Evolutionary conservation across 2,113 vertebrate species (phyloP), one percentile per base, ranked within the genome.

Genomic region (Chlamydotis undulata): DNA sequence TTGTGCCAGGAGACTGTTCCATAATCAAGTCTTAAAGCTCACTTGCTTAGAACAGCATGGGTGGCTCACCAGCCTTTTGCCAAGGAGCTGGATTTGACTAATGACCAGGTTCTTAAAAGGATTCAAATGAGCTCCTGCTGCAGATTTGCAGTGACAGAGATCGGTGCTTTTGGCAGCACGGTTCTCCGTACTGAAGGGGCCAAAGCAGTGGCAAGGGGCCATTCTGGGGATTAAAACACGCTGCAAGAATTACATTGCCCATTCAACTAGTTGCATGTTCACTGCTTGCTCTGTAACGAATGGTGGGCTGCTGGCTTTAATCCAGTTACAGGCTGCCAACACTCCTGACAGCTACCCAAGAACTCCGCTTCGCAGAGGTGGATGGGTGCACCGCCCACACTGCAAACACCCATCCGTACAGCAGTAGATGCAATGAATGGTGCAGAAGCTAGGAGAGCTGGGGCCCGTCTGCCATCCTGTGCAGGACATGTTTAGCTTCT

Each of bases 401-500:
- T 4, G 0, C 13, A 8, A 49, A 28, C 86, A 43, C 15, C 0
- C 0, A 70, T 0, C 9, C 24, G 0, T 4, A 12, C 5, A 5
- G 64, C 3, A 21, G 50, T 2, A 60, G 47, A 12, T 15, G 57
- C 2, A 6, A 47, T 8, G n/a, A n/a, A 19, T 14, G 7, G n/a
- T 1, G 4, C 17, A 7, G 73, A 39, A 82, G 10, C 6, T 1
- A 13, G 39, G 35, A 69, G 68, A 59, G 21, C 37, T 12, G 24
- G 37, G 37, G 39, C 79, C 19, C 55, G 77, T 16, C 33, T 64
- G 59, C 39, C 50, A 50, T 22, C 68, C 68, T 21, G 4, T 3
- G 23, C 68, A 78, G 45, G 65, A 0, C 90, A 96, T 94, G 93
- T 96, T 95, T 95, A 97, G 88, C 64, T 89, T 90, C 73, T n/a